Percentiles rank a stretch among this genome's conserved stretches.
Evolutionary conservation across 2,113 vertebrate species (phyloP).

Genomic region (Charadrius vociferus): DNA sequence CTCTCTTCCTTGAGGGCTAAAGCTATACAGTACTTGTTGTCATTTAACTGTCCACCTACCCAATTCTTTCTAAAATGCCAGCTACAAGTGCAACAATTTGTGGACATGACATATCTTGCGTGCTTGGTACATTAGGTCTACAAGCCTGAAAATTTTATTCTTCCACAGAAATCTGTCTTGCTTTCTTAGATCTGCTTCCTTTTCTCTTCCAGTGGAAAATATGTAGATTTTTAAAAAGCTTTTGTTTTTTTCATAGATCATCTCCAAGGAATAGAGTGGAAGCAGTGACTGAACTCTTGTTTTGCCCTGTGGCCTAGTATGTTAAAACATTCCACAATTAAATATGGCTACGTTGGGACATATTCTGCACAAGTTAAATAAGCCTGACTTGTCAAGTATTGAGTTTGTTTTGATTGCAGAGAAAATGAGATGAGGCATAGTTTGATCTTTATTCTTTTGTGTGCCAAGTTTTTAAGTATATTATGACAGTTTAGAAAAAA

Average conservation of each 20-base stretch:
- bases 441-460: background rate
- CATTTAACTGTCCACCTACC: background rate
- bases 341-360: background rate
- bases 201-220: background rate
- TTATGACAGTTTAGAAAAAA: conserved; percentile 4
- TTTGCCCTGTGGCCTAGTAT: background rate
- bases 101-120: background rate
- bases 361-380: background rate
- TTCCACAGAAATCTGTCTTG: background rate
- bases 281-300: background rate
- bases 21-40: conserved; percentile 25
- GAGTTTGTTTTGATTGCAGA: conserved; percentile 21
- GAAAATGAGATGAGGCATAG: background rate
- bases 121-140: background rate
- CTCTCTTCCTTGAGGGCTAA: conserved; percentile 1
- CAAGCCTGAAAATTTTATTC: background rate
- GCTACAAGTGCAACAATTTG: conserved; percentile 10
- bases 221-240: background rate
- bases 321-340: background rate
- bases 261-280: background rate
- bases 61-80: conserved; percentile 15
- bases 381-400: background rate
- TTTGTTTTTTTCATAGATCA: background rate
- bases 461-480: background rate
- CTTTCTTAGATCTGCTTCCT: background rate